phyloP scores from a whole-genome alignment of 2,797 vertebrate genomes.

The Falco rusticolus region DNA sequence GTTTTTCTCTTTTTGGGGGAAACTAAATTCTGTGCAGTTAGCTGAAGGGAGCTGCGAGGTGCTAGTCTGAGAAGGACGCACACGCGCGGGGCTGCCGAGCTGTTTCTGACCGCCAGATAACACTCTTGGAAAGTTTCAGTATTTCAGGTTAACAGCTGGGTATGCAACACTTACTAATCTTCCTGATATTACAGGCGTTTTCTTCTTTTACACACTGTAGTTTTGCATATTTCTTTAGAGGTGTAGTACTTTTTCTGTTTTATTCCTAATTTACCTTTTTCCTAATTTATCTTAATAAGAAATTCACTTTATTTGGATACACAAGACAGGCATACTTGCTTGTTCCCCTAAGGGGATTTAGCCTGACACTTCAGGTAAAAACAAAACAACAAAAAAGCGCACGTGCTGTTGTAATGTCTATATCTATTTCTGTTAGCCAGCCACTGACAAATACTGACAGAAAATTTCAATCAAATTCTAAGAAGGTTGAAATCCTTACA shows the following conservation, averaged over 20 bases:
- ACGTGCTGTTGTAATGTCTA: accelerated
- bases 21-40: background rate
- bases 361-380: background rate
- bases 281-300: background rate
- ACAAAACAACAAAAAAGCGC: too few relatives aligned
- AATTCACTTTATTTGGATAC: background rate
- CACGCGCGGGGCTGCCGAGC: background rate
- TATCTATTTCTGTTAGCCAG: background rate
- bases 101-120: background rate
- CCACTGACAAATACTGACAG: background rate
- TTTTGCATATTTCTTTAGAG: background rate
- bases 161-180: background rate
- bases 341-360: background rate
- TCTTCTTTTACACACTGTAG: background rate
- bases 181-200: background rate
- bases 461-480: background rate
- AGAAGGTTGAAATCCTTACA: background rate
- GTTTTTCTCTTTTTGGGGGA: background rate
- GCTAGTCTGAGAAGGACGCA: background rate
- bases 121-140: background rate
- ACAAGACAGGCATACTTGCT: background rate
- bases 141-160: background rate
- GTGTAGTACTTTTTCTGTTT: background rate
- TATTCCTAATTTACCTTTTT: background rate
- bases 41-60: background rate